A percentile compares a stretch with the other conserved stretches of the same genome.
Conservation (phyloP, 1,140 invertebrate species). For the Saxidomus purpurata region DNA sequence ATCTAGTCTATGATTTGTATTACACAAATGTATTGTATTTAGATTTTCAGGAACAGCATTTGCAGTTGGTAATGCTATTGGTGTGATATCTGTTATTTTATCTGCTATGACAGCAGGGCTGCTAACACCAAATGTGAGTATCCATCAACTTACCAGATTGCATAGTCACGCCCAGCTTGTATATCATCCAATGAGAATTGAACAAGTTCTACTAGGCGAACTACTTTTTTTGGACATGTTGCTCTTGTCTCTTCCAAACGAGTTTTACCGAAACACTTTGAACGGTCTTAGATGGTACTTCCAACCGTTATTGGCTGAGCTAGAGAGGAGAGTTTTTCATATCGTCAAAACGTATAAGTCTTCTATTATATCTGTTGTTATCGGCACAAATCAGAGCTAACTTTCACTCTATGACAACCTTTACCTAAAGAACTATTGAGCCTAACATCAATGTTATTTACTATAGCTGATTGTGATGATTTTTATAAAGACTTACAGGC, state of each 20-base stretch:
- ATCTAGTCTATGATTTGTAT: too few species aligned
- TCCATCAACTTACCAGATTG: neutral
- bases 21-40: too few species aligned
- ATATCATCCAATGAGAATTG: neutral
- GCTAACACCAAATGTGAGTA: conserved; percentile 34
- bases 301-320: too few species aligned
- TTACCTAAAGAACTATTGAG: too few species aligned
- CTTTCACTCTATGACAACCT: too few species aligned
- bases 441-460: neutral
- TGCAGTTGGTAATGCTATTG: neutral
- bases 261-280: neutral
- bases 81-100: neutral
- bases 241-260: neutral
- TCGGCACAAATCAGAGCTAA: too few species aligned
- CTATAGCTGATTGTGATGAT: neutral
- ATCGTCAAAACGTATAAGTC: too few species aligned
- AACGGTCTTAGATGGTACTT: neutral
- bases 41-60: conserved; percentile 34
- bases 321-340: too few species aligned
- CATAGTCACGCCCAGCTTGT: neutral
- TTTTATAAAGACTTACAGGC: neutral
- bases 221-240: neutral
- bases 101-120: neutral
- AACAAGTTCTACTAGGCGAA: too few species aligned
- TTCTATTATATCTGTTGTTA: too few species aligned